Conservation (phyloP, 2,113 vertebrate species). For the Tetraodon nigroviridis region DNA sequence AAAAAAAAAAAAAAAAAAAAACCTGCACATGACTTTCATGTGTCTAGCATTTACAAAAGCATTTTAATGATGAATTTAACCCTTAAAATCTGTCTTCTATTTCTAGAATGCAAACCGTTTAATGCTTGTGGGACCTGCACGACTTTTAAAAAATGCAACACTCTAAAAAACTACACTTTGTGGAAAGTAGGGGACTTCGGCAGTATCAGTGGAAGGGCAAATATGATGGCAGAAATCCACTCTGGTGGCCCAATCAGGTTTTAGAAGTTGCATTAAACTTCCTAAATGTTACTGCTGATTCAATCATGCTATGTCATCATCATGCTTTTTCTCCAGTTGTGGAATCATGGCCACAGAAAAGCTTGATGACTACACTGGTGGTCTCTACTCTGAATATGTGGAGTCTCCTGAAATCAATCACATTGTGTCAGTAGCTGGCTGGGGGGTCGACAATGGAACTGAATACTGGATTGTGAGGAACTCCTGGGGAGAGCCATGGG, state of each 20-base stretch:
- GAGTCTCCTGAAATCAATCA: slow-evolving; percentile 74
- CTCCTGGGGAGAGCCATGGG: slow-evolving; percentile 92
- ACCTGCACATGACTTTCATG: no score
- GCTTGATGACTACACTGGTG: slow-evolving; percentile 77
- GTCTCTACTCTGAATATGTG: slow-evolving; percentile 78
- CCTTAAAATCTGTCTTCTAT: no score
- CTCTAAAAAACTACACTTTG: slow-evolving; percentile 43
- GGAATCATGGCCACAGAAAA: slow-evolving; percentile 84
- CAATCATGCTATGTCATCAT: no score
- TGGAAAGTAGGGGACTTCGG: slow-evolving; percentile 52
- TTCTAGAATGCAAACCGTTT: slow-evolving; percentile 79
- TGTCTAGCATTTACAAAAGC: no score
- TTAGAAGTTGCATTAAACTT: no score
- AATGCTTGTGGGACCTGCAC: slow-evolving; percentile 84
- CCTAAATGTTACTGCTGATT: no score
- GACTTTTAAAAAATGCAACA: slow-evolving; percentile 16
- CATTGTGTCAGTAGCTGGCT: slow-evolving; percentile 83
- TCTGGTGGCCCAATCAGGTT: slow-evolving; percentile 44
- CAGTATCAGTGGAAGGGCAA: slow-evolving; percentile 13
- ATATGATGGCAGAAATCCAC: slow-evolving; percentile 52
- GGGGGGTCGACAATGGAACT: slow-evolving; percentile 77
- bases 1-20: no score
- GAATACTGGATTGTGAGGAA: slow-evolving; percentile 92
- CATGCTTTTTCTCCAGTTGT: slow-evolving; percentile 67
- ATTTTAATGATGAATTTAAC: no score